These are phyloP conservation scores for Desmodus rotundus DNA, from an alignment of 2,113 vertebrate species.

Conservation along the genomic window DNA sequence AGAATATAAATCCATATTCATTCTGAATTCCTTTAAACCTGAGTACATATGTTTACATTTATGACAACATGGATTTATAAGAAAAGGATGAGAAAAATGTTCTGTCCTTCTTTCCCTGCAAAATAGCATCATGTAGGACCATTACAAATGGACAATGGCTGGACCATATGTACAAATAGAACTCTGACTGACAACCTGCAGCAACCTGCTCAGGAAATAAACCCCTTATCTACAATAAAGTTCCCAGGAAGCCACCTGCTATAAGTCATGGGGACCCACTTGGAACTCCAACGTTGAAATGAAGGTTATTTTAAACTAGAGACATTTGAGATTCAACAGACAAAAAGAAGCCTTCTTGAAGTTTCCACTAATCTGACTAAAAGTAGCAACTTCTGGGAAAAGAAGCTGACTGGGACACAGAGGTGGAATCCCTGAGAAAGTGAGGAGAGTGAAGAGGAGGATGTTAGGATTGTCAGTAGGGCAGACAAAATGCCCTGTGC, in stretches of 20 bases:
- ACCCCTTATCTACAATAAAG: background rate
- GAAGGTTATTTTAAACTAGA: background rate
- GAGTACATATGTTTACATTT: background rate
- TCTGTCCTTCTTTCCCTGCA: background rate
- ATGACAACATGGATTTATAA: background rate
- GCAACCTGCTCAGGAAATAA: background rate
- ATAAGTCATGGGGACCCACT: background rate
- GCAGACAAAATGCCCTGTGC: background rate
- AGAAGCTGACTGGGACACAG: background rate
- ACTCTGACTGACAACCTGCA: background rate
- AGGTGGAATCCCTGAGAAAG: background rate
- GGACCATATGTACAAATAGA: background rate
- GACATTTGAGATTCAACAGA: background rate
- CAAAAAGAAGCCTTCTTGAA: background rate
- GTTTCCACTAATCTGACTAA: background rate
- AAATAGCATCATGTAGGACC: background rate
- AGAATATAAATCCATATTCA: background rate
- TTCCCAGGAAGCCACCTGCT: background rate
- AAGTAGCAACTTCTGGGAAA: background rate
- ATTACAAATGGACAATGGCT: background rate
- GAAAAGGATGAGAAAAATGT: background rate
- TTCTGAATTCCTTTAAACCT: background rate
- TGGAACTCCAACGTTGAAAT: background rate
- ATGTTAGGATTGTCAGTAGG: background rate
- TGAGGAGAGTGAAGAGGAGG: background rate